Evolutionary conservation across 2,797 vertebrate species (phyloP), one percentile per base, ranked within the genome.

Genomic region (Thalassophryne amazonica): DNA sequence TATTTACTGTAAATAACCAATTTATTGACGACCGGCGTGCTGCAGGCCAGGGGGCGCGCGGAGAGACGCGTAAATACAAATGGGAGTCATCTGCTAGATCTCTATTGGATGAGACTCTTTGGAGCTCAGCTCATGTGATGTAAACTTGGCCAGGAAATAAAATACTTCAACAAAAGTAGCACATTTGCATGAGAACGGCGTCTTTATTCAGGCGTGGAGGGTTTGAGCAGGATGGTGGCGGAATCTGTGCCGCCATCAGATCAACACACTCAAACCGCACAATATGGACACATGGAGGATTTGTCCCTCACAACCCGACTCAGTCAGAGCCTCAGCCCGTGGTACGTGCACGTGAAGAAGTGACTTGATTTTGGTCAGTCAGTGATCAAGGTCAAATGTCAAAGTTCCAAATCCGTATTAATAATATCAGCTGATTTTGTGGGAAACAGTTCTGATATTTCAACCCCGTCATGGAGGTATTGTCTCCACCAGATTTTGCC

Each of bases 1-100:
- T 68, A 76, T 86, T 82, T 85, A 81, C 80, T 82, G 78, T 87
- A 86, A 87, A 83, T 85, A 86, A 82, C 75, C 68, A 73, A 73
- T 81, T 81, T 81, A 81, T 84, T 78, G 80, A 78, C 80, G 72
- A 24, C 63, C 78, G 80, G 77, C 68, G 68, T 71, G 66, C 64
- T 64, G 58, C 57, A 60, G 68, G 73, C 70, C 64, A 49, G 53
- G 65, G 56, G 76, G 71, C 67, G 76, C 64, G 29, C 41, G 57
- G 69, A 73, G 50, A 69, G 69, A 61, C 38, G 54, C 50, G 61
- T 68, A 78, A 65, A 77, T 58, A 78, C 77, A 82, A 78, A 85
- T 76, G 66, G 54, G 69, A 87, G 73, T 86, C 78, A 81, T 86
- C 80, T 82, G 68, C 73, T 83, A 2, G 50, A 77, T 76, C 66